Conservation (phyloP, 1,140 invertebrate species). For the Steinernema khuongi region DNA sequence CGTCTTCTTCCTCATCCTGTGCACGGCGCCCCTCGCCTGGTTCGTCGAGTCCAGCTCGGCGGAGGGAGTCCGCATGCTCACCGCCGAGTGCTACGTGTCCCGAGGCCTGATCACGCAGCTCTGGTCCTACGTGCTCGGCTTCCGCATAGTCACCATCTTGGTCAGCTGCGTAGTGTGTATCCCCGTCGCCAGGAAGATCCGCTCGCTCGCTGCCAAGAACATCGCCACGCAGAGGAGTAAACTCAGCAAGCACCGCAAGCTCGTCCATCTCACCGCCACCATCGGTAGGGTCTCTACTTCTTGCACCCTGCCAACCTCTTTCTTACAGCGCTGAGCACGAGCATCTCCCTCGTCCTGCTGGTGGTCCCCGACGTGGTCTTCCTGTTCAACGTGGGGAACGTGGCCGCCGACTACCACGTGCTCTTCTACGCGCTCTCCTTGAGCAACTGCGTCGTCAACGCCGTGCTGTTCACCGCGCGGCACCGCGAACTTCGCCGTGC, state of each 20-base stretch:
- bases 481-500: background rate
- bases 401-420: background rate
- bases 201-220: background rate
- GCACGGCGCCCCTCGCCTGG: background rate
- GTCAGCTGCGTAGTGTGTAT: background rate
- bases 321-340: background rate
- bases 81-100: conserved; percentile 2
- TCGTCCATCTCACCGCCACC: background rate
- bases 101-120: background rate
- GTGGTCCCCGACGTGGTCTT: background rate
- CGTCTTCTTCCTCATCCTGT: background rate
- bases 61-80: background rate
- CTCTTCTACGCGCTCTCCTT: background rate
- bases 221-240: background rate
- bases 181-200: background rate
- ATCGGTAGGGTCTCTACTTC: background rate
- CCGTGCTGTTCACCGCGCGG: background rate
- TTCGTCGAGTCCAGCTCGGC: background rate
- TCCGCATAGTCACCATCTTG: background rate
- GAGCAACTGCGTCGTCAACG: background rate
- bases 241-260: background rate
- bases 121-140: background rate
- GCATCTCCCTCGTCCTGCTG: background rate
- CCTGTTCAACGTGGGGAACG: background rate
- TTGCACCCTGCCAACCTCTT: background rate